A percentile compares a stretch with the other conserved stretches of the same genome.
Conservation (phyloP, 2,797 vertebrate genomes). For the Pseudomugil gertrudae region DNA sequence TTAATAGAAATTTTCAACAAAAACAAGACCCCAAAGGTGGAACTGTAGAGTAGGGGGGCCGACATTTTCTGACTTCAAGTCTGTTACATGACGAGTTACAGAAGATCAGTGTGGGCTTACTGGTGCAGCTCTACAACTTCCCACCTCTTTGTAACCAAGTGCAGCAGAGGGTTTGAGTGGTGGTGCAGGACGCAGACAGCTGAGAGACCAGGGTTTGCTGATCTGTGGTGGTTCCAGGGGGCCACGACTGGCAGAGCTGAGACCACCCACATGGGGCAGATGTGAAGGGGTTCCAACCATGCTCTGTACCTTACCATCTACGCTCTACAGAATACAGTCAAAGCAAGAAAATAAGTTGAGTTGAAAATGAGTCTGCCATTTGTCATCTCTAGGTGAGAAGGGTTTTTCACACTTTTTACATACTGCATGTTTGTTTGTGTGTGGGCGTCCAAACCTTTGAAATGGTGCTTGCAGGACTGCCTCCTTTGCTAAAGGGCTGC, state of each 20-base stretch:
- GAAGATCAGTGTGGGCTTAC: conserved; percentile 11
- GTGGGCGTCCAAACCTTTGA: conserved; percentile 79
- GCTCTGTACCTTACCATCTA: conserved; percentile 74
- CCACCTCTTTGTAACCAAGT: conserved; percentile 98
- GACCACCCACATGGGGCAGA: conserved; percentile 81
- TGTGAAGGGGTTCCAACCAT: conserved; percentile 73
- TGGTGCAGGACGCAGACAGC: conserved; percentile 96
- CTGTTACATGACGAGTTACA: not conserved
- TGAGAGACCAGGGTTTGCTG: conserved; percentile 96
- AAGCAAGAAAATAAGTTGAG: not conserved
- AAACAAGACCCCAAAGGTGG: not conserved
- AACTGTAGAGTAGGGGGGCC: conserved; percentile 18
- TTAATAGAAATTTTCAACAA: not conserved
- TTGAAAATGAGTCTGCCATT: not conserved
- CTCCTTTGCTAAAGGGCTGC: conserved; percentile 88
- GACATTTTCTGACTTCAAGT: conserved; percentile 9
- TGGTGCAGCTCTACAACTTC: conserved; percentile 17
- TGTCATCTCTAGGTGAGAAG: conserved; percentile 6
- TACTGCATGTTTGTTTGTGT: not conserved
- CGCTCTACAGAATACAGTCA: conserved; percentile 51
- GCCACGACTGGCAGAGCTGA: conserved; percentile 85
- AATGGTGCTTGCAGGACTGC: conserved; percentile 83
- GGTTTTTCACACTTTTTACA: conserved; percentile 46
- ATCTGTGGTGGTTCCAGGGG: conserved; percentile 93
- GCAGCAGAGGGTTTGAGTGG: conserved; percentile 96